Base-by-base conservation (phyloP, 2,797 vertebrate species). In the Propithecus deckenii region DNA sequence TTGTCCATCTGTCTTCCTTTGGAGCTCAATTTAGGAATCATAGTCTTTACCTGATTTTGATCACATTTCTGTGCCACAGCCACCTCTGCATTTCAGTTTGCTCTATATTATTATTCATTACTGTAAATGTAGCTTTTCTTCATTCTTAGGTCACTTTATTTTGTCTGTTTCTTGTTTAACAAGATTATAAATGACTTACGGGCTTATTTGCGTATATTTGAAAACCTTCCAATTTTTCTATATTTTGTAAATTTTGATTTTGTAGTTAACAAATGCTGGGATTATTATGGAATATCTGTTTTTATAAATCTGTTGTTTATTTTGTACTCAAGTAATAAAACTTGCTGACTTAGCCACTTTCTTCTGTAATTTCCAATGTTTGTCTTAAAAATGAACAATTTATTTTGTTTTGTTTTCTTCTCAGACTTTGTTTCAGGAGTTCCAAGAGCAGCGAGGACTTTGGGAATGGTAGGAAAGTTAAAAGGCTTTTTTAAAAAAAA, bases 401-500 rank as follows among this genome's bases (percentile, higher is more conserved):
- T 86, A 4, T 30, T 41, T 50, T 96, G 23, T 95, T 97, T 97
- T 93, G 23, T 95, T 97, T 97, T 93, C n/a, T 97, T 98, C 98
- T 86, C 97, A 99, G 99, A 99, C 98, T 99, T 99, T 76, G 99
- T 99, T 57, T 99, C 99, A 2, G 99, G 99, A 80, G 99, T 99
- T 4, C 99, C 99, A 28, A 99, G 99, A 95, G 99, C 99, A 81
- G 99, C 99, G 1, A 99, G 99, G 88, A 99, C 99, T 0, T 98
- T 99, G 92, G 99, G 99, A 95, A 99, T 99, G 98, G 99, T 99
- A 99, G 98, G 99, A 98, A 89, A 79, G 59, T 95, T 85, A 32
- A 96, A 48, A 17, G 13, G 4, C 92, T 91, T 61, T 91, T n/a
- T 52, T 18, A 18, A 1, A 9, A 10, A 43, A 14, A n/a, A 9